Evolutionary conservation across 2,888 invertebrate species (phyloP), one percentile per base, ranked within the genome.

Genomic region (Drosophila trichaetosa): DNA sequence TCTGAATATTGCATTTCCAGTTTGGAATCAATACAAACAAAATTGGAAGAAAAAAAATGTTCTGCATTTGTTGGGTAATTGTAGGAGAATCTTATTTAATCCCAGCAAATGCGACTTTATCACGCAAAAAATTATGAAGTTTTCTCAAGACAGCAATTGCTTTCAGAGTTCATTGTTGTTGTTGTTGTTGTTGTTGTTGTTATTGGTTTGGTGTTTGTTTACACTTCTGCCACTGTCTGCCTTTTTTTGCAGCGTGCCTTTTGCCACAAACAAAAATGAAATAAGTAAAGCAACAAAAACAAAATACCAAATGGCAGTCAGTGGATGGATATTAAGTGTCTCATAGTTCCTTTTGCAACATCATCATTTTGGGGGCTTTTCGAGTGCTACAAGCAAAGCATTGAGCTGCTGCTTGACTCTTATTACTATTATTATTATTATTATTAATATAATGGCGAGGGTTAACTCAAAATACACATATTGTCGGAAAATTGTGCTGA

Each of bases 21-120:
- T 7, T 59, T 48, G 27, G 1, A 27, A 40, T 63, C 36, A 46
- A 67, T 63, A 49, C 54, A 65, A 62, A 42, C 21, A 40, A 57
- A n/a, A 57, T 29, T 40, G 40, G 2, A 13, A 13, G 31, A 59
- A 52, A 49, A 40, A 36, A 59, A 69, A 61, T 27, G 27, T 57
- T 63, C 27, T 24, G 34, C 42, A 51, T 52, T 78, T 58, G 52
- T 60, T 74, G 82, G 79, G 87, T 91, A 91, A 92, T 91, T 90
- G 91, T 84, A 83, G 86, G 89, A 87, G 90, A 90, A 92, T 91
- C 90, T 76, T 81, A 86, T 86, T 88, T 91, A 92, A 92, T 92
- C 91, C 90, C 73, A 71, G 54, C 75, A 84, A 90, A 87, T 87
- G 84, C 90, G 86, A 90, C 88, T 91, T 88, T 80, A 90, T 82